Evolutionary conservation across 2,797 vertebrate species (phyloP).

Genomic region (Myotis daubentonii): DNA sequence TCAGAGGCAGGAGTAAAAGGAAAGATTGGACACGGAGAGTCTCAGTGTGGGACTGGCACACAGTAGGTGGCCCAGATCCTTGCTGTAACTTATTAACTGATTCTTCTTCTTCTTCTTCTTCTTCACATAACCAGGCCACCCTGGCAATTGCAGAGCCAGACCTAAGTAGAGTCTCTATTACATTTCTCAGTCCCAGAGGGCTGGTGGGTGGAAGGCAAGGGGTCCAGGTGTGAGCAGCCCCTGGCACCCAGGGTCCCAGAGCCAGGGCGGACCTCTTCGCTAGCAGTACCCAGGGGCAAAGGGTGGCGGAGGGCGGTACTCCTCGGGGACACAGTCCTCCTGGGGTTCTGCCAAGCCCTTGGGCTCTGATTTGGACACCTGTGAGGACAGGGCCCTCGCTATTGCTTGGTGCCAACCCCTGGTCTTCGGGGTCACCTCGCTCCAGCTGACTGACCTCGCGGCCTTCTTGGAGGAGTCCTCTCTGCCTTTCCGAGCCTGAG

Average conservation of each 20-base stretch:
- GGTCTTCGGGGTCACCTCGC: accelerated
- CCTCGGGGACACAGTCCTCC: conserved; percentile 56
- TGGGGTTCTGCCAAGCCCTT: neutral
- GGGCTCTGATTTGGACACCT: accelerated
- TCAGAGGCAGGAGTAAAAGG: neutral
- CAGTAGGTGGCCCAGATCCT: neutral
- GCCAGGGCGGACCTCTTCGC: accelerated
- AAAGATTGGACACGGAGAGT: neutral
- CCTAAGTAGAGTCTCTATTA: neutral
- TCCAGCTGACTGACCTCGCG: neutral
- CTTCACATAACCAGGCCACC: neutral
- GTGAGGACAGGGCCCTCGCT: neutral
- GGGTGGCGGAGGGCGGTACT: conserved; percentile 74
- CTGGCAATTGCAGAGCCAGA: neutral
- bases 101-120: neutral
- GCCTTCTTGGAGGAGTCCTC: neutral
- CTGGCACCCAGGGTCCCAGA: neutral
- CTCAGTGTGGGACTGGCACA: neutral
- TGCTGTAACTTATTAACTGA: neutral
- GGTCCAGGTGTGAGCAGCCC: neutral
- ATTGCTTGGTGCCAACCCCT: neutral
- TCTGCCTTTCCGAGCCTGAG: neutral
- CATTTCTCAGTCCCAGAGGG: neutral
- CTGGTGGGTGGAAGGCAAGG: neutral
- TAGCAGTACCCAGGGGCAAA: conserved; percentile 79